Percentiles rank a stretch among this genome's conserved stretches.
Evolutionary conservation across 2,888 invertebrate genomes (phyloP).

Genomic region (Metacarcinus magister): DNA sequence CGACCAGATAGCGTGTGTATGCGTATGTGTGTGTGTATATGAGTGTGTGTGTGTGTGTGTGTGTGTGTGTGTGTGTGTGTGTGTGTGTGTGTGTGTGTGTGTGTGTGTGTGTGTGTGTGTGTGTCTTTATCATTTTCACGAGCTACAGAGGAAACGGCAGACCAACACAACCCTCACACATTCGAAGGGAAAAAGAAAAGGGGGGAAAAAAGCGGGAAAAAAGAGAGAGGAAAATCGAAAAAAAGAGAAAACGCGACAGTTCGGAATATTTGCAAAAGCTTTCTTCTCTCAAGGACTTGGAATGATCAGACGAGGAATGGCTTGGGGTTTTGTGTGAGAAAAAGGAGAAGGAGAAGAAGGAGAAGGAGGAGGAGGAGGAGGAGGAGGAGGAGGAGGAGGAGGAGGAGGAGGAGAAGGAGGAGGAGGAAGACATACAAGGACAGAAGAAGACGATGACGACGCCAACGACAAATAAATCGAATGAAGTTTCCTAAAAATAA

Average conservation of each 20-base stretch:
- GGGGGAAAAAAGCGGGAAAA: background rate
- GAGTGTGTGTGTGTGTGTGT: background rate
- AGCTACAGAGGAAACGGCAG: background rate
- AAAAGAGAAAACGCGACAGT: no score
- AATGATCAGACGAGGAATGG: background rate
- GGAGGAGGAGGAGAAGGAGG: no score
- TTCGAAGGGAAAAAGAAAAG: background rate
- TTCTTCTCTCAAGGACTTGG: background rate
- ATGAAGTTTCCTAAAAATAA: no score
- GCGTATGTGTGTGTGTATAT: background rate
- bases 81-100: no score
- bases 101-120: no score
- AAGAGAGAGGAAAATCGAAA: background rate
- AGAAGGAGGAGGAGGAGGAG: background rate
- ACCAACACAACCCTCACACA: background rate
- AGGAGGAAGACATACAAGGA: no score
- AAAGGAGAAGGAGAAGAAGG: no score
- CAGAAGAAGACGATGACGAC: no score
- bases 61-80: no score
- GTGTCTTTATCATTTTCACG: no score
- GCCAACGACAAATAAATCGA: no score
- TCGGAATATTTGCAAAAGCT: background rate
- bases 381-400: background rate
- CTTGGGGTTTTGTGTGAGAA: background rate
- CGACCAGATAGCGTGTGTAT: background rate